Evolutionary conservation across 2,888 invertebrate species (phyloP).

Genomic region (Plagodis pulveraria): DNA sequence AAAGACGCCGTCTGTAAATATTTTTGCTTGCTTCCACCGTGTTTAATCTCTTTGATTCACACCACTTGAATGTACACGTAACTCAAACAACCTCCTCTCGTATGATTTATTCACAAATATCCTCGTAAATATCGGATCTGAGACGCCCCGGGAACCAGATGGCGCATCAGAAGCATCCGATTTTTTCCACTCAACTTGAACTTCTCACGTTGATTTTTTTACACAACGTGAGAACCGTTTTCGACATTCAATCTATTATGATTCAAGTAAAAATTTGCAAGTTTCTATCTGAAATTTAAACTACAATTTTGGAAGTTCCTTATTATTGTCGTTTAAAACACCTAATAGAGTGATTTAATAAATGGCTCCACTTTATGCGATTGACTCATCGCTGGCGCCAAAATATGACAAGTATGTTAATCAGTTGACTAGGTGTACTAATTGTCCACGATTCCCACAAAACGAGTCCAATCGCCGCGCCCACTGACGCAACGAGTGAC

Average conservation of each 20-base stretch:
- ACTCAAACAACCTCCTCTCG: slow-evolving; percentile 36
- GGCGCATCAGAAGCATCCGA: slow-evolving; percentile 49
- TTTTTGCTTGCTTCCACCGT: slow-evolving; percentile 22
- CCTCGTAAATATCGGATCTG: slow-evolving; percentile 54
- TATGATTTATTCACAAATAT: slow-evolving; percentile 65
- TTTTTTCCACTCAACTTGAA: slow-evolving; percentile 51
- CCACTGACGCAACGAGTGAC: slow-evolving; percentile 12
- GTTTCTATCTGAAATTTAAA: too few relatives aligned
- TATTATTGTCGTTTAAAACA: slow-evolving; percentile 35
- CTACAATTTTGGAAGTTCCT: slow-evolving; percentile 6
- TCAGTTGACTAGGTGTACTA: slow-evolving; percentile 50
- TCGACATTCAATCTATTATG: background rate
- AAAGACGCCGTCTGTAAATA: slow-evolving; percentile 30
- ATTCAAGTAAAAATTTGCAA: too few relatives aligned
- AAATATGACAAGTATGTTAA: slow-evolving; percentile 63
- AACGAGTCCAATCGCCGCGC: slow-evolving; percentile 16
- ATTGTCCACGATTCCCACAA: slow-evolving; percentile 41
- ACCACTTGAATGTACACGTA: slow-evolving; percentile 34
- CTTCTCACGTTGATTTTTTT: slow-evolving; percentile 56
- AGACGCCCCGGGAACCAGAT: slow-evolving; percentile 57
- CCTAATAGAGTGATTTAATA: slow-evolving; percentile 56
- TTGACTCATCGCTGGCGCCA: slow-evolving; percentile 65
- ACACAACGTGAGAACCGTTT: slow-evolving; percentile 37
- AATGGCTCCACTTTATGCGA: slow-evolving; percentile 53
- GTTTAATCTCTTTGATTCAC: slow-evolving; percentile 33